Evolutionary conservation across 2,888 invertebrate species (phyloP).

Genomic region (Drosophila siamana): DNA sequence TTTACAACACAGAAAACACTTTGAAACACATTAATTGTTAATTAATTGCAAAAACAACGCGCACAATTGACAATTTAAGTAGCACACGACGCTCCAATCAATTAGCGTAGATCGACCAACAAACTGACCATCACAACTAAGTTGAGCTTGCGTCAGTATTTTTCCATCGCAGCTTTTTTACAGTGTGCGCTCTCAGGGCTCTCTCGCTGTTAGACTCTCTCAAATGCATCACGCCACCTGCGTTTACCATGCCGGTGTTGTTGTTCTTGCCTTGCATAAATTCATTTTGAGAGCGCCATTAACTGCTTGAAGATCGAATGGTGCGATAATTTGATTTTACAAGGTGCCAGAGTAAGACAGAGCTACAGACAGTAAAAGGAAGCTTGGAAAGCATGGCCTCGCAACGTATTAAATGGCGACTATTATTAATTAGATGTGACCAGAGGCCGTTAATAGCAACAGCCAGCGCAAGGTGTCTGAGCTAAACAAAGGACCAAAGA

Average conservation of each 20-base stretch:
- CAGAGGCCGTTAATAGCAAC: constrained; percentile 38
- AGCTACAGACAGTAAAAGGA: background rate
- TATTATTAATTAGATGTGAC: constrained; percentile 54
- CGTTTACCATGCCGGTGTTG: background rate
- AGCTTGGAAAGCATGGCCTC: background rate
- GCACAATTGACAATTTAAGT: constrained; percentile 1
- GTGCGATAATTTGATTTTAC: constrained; percentile 11
- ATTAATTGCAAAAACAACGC: constrained; percentile 11
- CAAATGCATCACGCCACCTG: background rate
- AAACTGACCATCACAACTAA: background rate
- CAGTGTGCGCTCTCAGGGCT: background rate
- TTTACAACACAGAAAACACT: constrained; percentile 4
- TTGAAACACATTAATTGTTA: constrained; percentile 5
- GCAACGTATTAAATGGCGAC: constrained; percentile 16
- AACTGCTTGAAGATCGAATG: constrained; percentile 6
- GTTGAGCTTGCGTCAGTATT: background rate
- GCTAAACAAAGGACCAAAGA: constrained; percentile 40
- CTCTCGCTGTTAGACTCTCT: constrained; percentile 2
- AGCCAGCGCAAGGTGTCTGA: constrained; percentile 18
- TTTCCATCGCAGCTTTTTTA: background rate
- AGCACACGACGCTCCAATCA: background rate
- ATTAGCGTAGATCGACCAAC: background rate
- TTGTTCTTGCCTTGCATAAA: background rate
- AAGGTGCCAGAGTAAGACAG: background rate
- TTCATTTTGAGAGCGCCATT: background rate